A percentile compares a stretch with the other conserved stretches of the same genome.
These are phyloP conservation scores for Machaerirhynchus nigripectus DNA, from an alignment of 2,113 vertebrate species.

Conservation along the genomic window DNA sequence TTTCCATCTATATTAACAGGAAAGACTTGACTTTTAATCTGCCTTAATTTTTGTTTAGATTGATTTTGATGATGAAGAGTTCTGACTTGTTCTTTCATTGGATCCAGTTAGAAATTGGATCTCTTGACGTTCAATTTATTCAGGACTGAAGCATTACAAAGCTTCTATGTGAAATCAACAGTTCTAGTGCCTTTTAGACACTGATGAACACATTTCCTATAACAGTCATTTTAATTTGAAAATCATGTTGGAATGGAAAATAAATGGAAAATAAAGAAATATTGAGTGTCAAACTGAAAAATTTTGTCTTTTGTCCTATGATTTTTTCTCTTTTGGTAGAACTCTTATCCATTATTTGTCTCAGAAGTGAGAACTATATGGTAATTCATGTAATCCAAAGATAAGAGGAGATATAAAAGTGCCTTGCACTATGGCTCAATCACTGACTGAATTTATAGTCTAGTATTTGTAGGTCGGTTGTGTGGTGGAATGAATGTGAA, in stretches of 20 bases:
- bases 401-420: background rate
- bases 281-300: background rate
- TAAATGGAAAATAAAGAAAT: background rate
- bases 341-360: background rate
- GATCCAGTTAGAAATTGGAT: background rate
- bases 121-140: background rate
- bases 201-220: background rate
- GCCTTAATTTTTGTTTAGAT: background rate
- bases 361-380: background rate
- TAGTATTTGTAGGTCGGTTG: fast-evolving
- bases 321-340: background rate
- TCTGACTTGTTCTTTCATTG: background rate
- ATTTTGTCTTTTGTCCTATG: background rate
- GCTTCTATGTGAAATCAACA: background rate
- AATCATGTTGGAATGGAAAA: background rate
- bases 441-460: background rate
- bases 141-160: background rate
- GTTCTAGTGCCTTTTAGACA: background rate
- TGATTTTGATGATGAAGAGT: background rate
- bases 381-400: background rate
- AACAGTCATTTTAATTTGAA: background rate
- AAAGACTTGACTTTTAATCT: background rate
- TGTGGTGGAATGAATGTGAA: background rate
- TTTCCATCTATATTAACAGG: background rate
- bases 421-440: background rate